A percentile compares a stretch with the other conserved stretches of the same genome.
These are phyloP conservation scores for Heliopora coerulea DNA, from an alignment of 92 coral and sea anemone species.

Conservation along the genomic window DNA sequence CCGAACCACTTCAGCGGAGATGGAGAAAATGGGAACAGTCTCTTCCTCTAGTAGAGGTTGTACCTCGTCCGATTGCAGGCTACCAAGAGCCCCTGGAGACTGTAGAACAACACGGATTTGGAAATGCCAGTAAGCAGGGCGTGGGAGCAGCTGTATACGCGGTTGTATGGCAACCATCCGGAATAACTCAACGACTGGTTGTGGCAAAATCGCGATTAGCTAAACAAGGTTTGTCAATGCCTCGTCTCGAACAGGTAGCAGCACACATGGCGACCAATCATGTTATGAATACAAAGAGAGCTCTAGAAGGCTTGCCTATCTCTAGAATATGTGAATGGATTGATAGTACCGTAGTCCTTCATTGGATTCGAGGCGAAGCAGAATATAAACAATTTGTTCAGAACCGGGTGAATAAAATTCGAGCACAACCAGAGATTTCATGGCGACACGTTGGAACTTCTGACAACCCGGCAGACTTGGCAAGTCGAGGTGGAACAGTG, in stretches of 20 bases:
- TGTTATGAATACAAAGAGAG: slow-evolving; percentile 17
- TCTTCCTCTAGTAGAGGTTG: no score
- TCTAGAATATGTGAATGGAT: slow-evolving; percentile 24
- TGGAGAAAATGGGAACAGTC: no score
- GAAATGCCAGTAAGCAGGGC: slow-evolving; percentile 33
- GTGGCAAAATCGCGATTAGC: slow-evolving; percentile 37
- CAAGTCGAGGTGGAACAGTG: slow-evolving; percentile 30
- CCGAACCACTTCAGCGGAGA: no score
- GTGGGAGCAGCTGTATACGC: slow-evolving; percentile 54
- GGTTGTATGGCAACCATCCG: slow-evolving; percentile 46
- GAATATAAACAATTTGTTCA: slow-evolving; percentile 38
- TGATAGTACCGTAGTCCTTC: slow-evolving; percentile 41
- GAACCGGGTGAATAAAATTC: slow-evolving; percentile 32
- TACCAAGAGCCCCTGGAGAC: no score
- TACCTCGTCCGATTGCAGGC: no score
- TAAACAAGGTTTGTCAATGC: slow-evolving; percentile 23
- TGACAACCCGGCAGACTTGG: slow-evolving; percentile 42
- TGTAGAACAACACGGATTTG: slow-evolving; percentile 43
- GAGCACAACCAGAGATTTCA: slow-evolving; percentile 30
- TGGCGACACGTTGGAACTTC: slow-evolving; percentile 32
- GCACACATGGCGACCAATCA: slow-evolving; percentile 41
- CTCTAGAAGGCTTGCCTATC: neutral
- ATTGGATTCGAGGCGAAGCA: slow-evolving; percentile 34
- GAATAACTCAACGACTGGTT: slow-evolving; percentile 49
- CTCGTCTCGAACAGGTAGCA: slow-evolving; percentile 22